These are phyloP conservation scores for Parasteatoda tepidariorum DNA, from an alignment of 1,140 invertebrate genomes.

Conservation along the genomic window DNA sequence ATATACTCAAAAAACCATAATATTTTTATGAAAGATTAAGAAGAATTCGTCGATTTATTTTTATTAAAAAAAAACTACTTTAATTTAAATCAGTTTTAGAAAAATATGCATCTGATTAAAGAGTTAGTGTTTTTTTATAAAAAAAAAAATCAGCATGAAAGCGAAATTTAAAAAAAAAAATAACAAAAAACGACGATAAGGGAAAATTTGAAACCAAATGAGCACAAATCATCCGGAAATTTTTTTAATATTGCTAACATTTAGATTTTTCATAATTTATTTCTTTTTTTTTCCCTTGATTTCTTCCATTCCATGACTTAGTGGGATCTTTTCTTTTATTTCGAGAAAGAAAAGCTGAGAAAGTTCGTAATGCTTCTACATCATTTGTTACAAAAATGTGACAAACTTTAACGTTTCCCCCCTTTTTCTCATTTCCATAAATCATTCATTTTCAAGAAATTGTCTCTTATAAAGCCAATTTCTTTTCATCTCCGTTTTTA, in stretches of 20 bases:
- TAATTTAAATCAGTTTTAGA: no score
- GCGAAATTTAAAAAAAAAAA: no score
- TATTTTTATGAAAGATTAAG: no score
- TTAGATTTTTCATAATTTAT: slow-evolving; percentile 8
- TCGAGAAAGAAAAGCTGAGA: slow-evolving; percentile 7
- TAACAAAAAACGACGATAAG: no score
- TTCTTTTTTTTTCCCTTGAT: not conserved
- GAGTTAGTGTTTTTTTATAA: no score
- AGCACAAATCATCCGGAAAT: slow-evolving; percentile 5
- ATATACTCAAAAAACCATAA: no score
- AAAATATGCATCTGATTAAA: no score
- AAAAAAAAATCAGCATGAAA: no score
- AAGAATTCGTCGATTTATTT: no score
- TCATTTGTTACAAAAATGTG: slow-evolving; percentile 39
- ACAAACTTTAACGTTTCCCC: slow-evolving; percentile 23
- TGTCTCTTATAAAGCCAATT: slow-evolving; percentile 23
- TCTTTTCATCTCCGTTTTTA: not conserved
- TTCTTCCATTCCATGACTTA: slow-evolving; percentile 19
- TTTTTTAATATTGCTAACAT: not conserved
- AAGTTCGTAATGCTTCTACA: slow-evolving; percentile 11
- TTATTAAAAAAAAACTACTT: no score
- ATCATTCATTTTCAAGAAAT: slow-evolving; percentile 42
- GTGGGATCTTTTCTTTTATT: slow-evolving; percentile 25
- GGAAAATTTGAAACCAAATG: no score
- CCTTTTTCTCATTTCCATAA: slow-evolving; percentile 42